phyloP scores from a whole-genome alignment of 2,888 invertebrate species.

The Drosophila tanythrix region DNA sequence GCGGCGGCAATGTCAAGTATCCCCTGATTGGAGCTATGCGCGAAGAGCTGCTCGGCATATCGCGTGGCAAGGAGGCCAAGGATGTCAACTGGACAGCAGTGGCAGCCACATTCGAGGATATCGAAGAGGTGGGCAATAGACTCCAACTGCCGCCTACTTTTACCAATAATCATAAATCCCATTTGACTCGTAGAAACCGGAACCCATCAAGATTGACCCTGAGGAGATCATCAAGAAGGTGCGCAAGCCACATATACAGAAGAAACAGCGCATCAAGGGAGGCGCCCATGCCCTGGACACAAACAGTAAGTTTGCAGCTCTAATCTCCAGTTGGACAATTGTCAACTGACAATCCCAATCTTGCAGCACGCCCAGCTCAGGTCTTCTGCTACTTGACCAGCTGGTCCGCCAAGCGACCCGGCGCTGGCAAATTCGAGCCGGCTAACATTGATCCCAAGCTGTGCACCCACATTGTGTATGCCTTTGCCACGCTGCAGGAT shows the following conservation, averaged over 20 bases:
- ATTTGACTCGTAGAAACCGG: constrained; percentile 86
- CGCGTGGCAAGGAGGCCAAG: constrained; percentile 92
- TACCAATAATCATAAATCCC: background rate
- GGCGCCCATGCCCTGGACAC: constrained; percentile 86
- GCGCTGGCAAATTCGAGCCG: constrained; percentile 94
- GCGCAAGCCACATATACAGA: constrained; percentile 87
- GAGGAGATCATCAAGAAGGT: constrained; percentile 89
- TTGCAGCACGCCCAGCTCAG: constrained; percentile 91
- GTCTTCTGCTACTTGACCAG: constrained; percentile 98
- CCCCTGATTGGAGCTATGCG: constrained; percentile 96
- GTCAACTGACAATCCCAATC: background rate
- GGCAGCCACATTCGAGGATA: constrained; percentile 87
- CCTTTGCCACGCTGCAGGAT: constrained; percentile 96
- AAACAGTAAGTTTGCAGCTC: constrained; percentile 86
- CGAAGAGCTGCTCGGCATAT: constrained; percentile 94
- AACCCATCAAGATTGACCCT: constrained; percentile 91
- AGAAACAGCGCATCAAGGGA: constrained; percentile 86
- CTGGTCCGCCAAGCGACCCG: constrained; percentile 97
- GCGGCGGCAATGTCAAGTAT: constrained; percentile 94
- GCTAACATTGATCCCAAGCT: constrained; percentile 94
- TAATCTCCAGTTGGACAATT: background rate
- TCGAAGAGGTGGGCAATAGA: constrained; percentile 76
- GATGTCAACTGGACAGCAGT: constrained; percentile 94
- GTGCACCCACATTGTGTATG: constrained; percentile 97
- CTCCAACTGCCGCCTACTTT: background rate